A percentile compares a stretch with the other conserved stretches of the same genome.
Conservation (phyloP, 2,797 vertebrate species). For the Antrozous pallidus region DNA sequence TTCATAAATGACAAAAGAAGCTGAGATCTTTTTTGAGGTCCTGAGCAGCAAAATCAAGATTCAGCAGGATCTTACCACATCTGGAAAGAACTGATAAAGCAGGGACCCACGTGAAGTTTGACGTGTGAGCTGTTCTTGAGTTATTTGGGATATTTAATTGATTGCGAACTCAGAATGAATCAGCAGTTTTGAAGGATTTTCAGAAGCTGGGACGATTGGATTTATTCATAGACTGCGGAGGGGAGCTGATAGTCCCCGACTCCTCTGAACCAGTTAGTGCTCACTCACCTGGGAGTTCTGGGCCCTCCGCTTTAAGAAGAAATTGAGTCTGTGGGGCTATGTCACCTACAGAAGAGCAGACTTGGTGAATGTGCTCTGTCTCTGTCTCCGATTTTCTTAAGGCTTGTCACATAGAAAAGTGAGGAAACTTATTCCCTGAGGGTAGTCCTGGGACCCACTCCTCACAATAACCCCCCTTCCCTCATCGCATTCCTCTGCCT, state of each 20-base stretch:
- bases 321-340: background rate
- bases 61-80: background rate
- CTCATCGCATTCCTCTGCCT: background rate
- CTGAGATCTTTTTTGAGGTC: background rate
- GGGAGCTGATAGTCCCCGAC: background rate
- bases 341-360: background rate
- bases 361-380: background rate
- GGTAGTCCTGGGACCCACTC: background rate
- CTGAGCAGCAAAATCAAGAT: background rate
- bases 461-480: background rate
- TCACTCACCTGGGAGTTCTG: background rate
- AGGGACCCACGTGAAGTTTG: background rate
- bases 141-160: background rate
- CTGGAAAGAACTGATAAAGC: background rate
- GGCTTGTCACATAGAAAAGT: background rate
- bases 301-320: background rate
- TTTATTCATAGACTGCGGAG: background rate
- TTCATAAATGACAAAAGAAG: conserved; percentile 6
- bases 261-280: background rate
- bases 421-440: background rate
- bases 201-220: background rate
- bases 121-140: background rate
- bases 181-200: conserved; percentile 22
- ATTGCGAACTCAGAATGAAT: conserved; percentile 37
- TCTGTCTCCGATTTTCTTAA: background rate